phyloP scores from a whole-genome alignment of 2,888 invertebrate species.

The Drosophila gaucha region DNA sequence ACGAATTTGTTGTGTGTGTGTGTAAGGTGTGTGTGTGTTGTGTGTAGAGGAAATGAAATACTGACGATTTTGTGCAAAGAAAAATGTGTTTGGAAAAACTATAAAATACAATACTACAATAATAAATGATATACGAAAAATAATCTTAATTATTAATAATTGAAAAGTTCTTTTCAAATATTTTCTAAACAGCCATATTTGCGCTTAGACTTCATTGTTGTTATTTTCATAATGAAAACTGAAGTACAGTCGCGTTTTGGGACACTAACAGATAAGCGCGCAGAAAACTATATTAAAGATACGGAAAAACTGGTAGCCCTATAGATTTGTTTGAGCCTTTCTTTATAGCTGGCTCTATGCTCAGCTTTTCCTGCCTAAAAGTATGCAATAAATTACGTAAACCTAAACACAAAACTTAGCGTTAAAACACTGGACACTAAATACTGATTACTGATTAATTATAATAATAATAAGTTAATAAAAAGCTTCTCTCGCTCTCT shows the following conservation, averaged over 20 bases:
- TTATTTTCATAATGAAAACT: slow-evolving; percentile 83
- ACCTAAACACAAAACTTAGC: slow-evolving; percentile 18
- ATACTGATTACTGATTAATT: slow-evolving; percentile 11
- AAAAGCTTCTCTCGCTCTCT: slow-evolving; percentile 9
- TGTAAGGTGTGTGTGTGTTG: too few relatives aligned
- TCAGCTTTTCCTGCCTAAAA: slow-evolving; percentile 44
- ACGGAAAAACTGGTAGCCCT: slow-evolving; percentile 1
- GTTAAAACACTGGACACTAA: slow-evolving; percentile 31
- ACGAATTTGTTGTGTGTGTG: slow-evolving; percentile 13
- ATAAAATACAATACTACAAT: slow-evolving; percentile 76
- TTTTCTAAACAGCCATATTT: slow-evolving; percentile 84
- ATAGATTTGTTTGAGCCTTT: slow-evolving; percentile 23
- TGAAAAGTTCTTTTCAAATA: slow-evolving; percentile 82
- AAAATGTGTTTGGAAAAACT: slow-evolving; percentile 59
- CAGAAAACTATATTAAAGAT: slow-evolving; percentile 1
- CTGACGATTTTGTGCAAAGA: slow-evolving; percentile 47
- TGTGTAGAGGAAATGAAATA: slow-evolving; percentile 22
- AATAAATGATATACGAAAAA: slow-evolving; percentile 77
- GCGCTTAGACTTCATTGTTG: slow-evolving; percentile 85
- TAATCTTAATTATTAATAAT: slow-evolving; percentile 76
- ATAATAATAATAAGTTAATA: slow-evolving; percentile 16
- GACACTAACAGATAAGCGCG: too few relatives aligned
- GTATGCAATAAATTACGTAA: slow-evolving; percentile 52
- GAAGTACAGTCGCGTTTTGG: too few relatives aligned
- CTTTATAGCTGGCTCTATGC: slow-evolving; percentile 32